Base-by-base conservation (phyloP, 2,797 vertebrate species). In the Acestrorhynchus altus region DNA sequence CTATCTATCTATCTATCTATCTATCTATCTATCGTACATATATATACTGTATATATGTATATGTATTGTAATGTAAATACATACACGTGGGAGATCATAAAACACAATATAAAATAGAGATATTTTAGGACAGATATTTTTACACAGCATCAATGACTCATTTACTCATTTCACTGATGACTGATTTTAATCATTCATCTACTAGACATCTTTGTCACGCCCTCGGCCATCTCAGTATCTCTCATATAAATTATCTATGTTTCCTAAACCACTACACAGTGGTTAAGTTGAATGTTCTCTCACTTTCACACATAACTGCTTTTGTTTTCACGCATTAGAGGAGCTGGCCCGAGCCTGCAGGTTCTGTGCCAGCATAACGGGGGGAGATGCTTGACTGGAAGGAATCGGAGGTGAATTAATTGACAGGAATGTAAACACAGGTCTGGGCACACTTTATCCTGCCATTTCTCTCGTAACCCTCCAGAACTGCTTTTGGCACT, bases 391-490 rank as follows among this genome's bases (percentile, higher is more conserved):
- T 74, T 74, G 16, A 59, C 65, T 60, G 28, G 3, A 75, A 18
- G 35, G 47, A 77, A n/a, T 61, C 61, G 16, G 22, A 46, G 49
- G n/a, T 39, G 54, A 66, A 64, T 74, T 64, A 70, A 69, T 40
- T 70, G 49, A 26, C 44, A 20, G 66, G 74, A 63, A 68, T 77
- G 78, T 74, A 82, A 81, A 81, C 80, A 77, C 22, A 26, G 60
- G 39, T 63, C 72, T 35, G 49, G 64, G 75, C 51, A 82, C 57
- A 75, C 46, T 85, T 84, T 85, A 83, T 84, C 82, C 66, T 70
- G 47, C 57, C 69, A 66, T 59, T 80, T 79, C 24, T 60, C 35
- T 39, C 40, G 51, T 28, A 77, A 81, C 76, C 51, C 72, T 60
- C 28, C 20, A 52, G 46, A 76, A 71, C 56, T 60, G 64, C 49